Percentiles rank a stretch among this genome's conserved stretches.
phyloP scores from a whole-genome alignment of 2,888 invertebrate species.

The Glyphotaelius pellucidus region DNA sequence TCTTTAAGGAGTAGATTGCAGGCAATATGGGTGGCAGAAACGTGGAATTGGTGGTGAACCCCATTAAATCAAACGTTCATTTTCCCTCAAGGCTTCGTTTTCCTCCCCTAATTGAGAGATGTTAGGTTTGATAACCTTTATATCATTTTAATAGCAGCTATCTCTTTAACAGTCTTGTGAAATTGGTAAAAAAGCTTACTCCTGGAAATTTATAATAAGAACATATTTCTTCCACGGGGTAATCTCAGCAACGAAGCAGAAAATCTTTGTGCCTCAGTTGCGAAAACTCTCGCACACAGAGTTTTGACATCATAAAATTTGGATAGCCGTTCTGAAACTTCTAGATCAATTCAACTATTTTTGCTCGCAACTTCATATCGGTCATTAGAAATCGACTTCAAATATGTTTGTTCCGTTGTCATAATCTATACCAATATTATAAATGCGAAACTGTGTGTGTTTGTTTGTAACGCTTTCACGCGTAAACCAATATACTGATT shows the following conservation, averaged over 20 bases:
- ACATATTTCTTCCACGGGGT: background rate
- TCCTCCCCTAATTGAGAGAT: background rate
- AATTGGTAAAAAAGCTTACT: background rate
- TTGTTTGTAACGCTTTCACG: too few relatives aligned
- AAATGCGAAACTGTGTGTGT: too few relatives aligned
- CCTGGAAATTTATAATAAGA: background rate
- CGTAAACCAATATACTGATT: too few relatives aligned
- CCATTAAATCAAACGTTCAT: background rate
- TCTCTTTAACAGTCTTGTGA: background rate
- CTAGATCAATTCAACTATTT: too few relatives aligned
- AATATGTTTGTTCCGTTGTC: too few relatives aligned
- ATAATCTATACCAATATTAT: too few relatives aligned
- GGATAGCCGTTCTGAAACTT: too few relatives aligned
- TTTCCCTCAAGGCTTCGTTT: background rate
- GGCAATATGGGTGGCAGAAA: background rate
- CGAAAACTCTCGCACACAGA: too few relatives aligned
- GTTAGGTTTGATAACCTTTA: background rate
- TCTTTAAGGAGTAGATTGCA: background rate
- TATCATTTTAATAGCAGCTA: background rate
- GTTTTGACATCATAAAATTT: too few relatives aligned
- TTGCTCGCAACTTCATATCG: too few relatives aligned
- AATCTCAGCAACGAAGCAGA: background rate
- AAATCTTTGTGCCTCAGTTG: background rate
- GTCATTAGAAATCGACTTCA: too few relatives aligned
- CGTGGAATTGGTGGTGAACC: background rate